Evolutionary conservation across 2,113 vertebrate species (phyloP).

Genomic region (Caretta caretta): DNA sequence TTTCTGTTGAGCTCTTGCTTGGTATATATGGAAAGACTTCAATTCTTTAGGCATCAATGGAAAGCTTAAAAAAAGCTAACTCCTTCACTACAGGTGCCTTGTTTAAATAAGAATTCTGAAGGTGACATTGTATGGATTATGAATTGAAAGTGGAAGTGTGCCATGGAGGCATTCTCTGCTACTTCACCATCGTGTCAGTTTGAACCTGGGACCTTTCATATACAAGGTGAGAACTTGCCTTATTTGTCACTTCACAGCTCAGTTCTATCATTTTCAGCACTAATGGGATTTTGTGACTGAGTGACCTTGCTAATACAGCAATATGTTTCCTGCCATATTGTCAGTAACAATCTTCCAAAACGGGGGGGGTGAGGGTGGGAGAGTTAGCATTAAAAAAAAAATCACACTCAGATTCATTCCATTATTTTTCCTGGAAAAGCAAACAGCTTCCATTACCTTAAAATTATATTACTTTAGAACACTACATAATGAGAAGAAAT

Average conservation of each 20-base stretch:
- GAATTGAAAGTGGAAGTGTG: neutral
- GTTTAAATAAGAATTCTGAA: neutral
- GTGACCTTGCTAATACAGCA: slow-evolving; percentile 77
- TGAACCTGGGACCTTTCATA: slow-evolving; percentile 51
- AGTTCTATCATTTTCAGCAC: slow-evolving; percentile 71
- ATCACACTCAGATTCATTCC: slow-evolving; percentile 46
- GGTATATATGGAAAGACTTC: neutral
- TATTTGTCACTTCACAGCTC: slow-evolving; percentile 67
- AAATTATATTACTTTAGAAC: slow-evolving; percentile 40
- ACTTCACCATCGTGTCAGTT: slow-evolving; percentile 20
- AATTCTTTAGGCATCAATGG: neutral
- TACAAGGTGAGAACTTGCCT: slow-evolving; percentile 51
- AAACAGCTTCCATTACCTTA: slow-evolving; percentile 57
- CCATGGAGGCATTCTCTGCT: slow-evolving; percentile 4
- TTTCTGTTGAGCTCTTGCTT: neutral
- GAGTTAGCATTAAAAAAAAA: slow-evolving; percentile 29
- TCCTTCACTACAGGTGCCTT: neutral
- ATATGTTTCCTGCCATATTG: slow-evolving; percentile 70
- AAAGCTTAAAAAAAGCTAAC: slow-evolving; percentile 27
- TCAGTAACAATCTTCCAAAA: slow-evolving; percentile 60
- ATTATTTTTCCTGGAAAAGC: slow-evolving; percentile 46
- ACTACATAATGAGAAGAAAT: slow-evolving; percentile 42
- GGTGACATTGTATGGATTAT: neutral
- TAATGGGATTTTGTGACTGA: slow-evolving; percentile 78
- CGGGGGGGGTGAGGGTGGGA: slow-evolving; percentile 20